phyloP scores from a whole-genome alignment of 1,140 invertebrate species.

The Drosophila bifasciata region DNA sequence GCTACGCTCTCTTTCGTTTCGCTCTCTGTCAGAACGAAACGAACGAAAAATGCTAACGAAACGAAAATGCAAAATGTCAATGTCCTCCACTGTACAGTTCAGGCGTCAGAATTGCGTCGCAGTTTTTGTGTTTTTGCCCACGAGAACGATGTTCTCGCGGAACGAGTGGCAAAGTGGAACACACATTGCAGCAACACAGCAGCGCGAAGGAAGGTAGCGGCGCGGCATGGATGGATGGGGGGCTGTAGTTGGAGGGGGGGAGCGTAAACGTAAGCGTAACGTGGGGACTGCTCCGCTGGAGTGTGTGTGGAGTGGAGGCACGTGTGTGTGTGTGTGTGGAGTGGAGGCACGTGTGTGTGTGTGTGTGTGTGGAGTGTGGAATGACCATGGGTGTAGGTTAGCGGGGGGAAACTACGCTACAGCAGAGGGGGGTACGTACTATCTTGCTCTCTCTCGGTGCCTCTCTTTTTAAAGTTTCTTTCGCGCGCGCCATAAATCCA shows the following conservation, averaged over 20 bases:
- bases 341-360: not conserved
- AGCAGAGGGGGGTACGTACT: slow-evolving; percentile 13
- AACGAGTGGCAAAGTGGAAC: slow-evolving; percentile 58
- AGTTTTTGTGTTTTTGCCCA: slow-evolving; percentile 77
- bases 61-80: slow-evolving; percentile 84
- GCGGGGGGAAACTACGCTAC: not conserved
- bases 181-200: slow-evolving; percentile 37
- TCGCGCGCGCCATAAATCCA: slow-evolving; percentile 51
- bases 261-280: slow-evolving; percentile 54
- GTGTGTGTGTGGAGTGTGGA: slow-evolving; percentile 11
- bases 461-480: slow-evolving; percentile 2
- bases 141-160: slow-evolving; percentile 63
- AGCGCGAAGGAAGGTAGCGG: not conserved
- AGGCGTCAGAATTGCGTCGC: slow-evolving; percentile 78
- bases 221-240: no score
- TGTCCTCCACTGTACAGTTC: slow-evolving; percentile 83
- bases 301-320: slow-evolving; percentile 32
- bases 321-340: not conserved
- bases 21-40: slow-evolving; percentile 42
- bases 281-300: slow-evolving; percentile 36
- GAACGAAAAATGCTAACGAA: slow-evolving; percentile 81
- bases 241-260: not conserved
- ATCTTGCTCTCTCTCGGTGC: not conserved
- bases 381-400: not conserved
- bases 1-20: slow-evolving; percentile 3